Percentiles rank a stretch among this genome's conserved stretches.
phyloP scores from a whole-genome alignment of 1,140 invertebrate species.

The Zaprionus lachaisei region DNA sequence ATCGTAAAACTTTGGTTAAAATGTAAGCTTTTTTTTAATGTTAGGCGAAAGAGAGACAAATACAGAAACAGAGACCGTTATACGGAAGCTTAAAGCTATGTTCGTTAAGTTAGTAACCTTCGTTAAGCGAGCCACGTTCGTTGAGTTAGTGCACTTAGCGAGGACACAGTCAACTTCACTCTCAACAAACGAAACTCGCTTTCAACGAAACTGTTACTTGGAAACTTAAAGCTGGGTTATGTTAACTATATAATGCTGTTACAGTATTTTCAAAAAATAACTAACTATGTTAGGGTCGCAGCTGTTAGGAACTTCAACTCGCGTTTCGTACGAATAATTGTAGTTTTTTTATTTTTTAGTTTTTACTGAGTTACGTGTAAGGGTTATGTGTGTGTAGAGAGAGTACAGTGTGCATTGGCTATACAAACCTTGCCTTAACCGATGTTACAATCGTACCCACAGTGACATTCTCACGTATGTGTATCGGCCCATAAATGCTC shows the following conservation, averaged over 20 bases:
- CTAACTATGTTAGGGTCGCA: constrained; percentile 58
- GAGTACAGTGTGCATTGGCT: constrained; percentile 48
- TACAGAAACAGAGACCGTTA: constrained; percentile 49
- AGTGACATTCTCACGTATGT: constrained; percentile 98
- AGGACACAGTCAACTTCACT: constrained; percentile 24
- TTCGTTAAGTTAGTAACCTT: constrained; percentile 42
- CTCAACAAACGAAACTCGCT: constrained; percentile 22
- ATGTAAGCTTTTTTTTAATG: constrained; percentile 23
- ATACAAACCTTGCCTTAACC: constrained; percentile 98
- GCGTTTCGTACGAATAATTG: neutral
- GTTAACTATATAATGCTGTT: constrained; percentile 56
- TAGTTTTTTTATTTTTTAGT: constrained; percentile 2
- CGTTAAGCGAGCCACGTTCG: constrained; percentile 34
- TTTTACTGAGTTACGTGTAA: constrained; percentile 19
- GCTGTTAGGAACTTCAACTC: constrained; percentile 78
- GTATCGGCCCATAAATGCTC: constrained; percentile 96
- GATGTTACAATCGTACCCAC: constrained; percentile 98
- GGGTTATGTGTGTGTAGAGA: constrained; percentile 45
- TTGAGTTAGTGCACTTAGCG: constrained; percentile 27
- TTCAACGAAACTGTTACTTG: constrained; percentile 32
- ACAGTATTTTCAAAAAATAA: constrained; percentile 38
- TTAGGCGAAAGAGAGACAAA: constrained; percentile 33
- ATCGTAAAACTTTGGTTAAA: constrained; percentile 41
- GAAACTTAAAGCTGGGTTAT: constrained; percentile 57
- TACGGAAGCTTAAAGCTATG: constrained; percentile 36